phyloP scores from a whole-genome alignment of 2,888 invertebrate species.

The Ceraclea dissimilis region DNA sequence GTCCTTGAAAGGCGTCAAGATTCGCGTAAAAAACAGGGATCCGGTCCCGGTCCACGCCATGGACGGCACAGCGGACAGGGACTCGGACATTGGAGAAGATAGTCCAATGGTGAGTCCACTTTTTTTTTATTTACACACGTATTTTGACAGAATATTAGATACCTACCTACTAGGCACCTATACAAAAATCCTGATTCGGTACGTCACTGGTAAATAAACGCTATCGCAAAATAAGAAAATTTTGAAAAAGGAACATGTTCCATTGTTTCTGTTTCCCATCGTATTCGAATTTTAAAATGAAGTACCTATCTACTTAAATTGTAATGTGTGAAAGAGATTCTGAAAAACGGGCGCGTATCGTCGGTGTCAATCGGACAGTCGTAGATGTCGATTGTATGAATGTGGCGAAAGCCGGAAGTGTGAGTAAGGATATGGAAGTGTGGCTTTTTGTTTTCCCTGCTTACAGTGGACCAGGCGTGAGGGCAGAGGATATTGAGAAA shows the following conservation, averaged over 20 bases:
- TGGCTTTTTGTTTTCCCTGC: no score
- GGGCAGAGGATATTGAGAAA: no score
- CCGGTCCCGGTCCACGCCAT: conserved; percentile 81
- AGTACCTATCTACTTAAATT: conserved; percentile 1
- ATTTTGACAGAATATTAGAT: not conserved
- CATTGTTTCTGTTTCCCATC: not conserved
- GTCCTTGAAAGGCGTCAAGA: conserved; percentile 54
- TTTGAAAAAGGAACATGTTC: no score
- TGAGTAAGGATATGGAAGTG: no score
- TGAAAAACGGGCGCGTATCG: not conserved
- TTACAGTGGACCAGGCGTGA: no score
- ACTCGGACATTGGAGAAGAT: conserved; percentile 70
- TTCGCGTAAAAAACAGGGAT: conserved; percentile 84
- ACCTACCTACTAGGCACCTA: not conserved
- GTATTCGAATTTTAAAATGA: no score
- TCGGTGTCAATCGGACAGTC: no score
- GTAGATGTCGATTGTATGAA: no score
- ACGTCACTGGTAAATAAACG: no score
- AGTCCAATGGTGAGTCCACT: conserved; percentile 65
- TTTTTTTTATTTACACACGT: no score
- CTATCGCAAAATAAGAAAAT: no score
- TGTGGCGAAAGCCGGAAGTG: no score
- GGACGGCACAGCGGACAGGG: conserved; percentile 53
- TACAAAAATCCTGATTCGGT: not conserved
- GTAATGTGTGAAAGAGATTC: not conserved